Evolutionary conservation across 2,888 invertebrate genomes (phyloP), one percentile per base, ranked within the genome.

Genomic region (Homarus gammarus): DNA sequence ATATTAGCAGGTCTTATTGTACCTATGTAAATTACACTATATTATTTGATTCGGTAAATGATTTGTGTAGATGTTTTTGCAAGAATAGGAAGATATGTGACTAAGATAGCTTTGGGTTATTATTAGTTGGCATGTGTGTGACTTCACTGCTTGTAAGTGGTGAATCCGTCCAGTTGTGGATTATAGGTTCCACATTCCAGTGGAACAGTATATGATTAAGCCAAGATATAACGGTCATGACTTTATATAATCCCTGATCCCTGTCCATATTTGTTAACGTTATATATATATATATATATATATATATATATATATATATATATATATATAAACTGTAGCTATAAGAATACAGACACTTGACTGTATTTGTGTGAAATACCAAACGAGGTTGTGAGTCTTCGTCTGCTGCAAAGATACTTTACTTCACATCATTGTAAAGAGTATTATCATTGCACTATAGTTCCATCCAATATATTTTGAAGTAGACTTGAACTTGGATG

Each of bases 141-240:
- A 73, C 38, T 40, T 40, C 38, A 73, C 38, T 73, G n/a, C 38
- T 73, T 73, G 38, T 73, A 40, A 36, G n/a, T 22, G 73, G 38
- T 73, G n/a, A 73, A 73, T 73, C 64, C 64, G 64, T 64, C 64
- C 64, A 64, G 27, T 27, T 64, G 64, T 64, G 64, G 64, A 64
- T 64, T 64, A 64, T 27, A 64, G 64, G 2, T 64, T 64, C 27
- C 64, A 3, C 12, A 2, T 27, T 64, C 56, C 56, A 64, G n/a
- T 1, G 64, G 12, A 27, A 3, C 12, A 64, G 6, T 27, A 64
- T 44, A 8, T 44, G 22, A 27, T 22, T 64, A 27, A 64, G 5
- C 22, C 3, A n/a, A 27, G n/a, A n/a, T 64, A 64, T 27, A 64
- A 64, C n/a, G 64, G 2, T 64, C 64, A 27, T 27, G 1, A 64